Evolutionary conservation across 2,113 vertebrate species (phyloP).

Genomic region (Saguinus imperator): DNA sequence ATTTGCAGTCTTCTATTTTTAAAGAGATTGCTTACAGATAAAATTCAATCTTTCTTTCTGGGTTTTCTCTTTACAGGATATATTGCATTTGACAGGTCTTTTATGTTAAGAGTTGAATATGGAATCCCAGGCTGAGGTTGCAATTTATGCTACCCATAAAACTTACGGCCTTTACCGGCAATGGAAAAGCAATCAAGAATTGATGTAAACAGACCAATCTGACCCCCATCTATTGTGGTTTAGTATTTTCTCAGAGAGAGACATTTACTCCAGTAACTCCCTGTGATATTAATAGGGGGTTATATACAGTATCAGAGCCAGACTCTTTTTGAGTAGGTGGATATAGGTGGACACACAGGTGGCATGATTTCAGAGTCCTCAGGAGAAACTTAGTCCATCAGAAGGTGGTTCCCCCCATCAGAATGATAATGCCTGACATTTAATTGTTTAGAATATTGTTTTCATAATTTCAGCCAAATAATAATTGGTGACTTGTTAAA

Average conservation of each 20-base stretch:
- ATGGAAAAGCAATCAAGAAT: conserved; percentile 62
- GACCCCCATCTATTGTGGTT: conserved; percentile 67
- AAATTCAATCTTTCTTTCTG: conserved; percentile 59
- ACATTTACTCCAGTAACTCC: not conserved
- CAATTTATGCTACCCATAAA: conserved; percentile 65
- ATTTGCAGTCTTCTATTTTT: conserved; percentile 56
- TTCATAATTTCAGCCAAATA: conserved; percentile 21
- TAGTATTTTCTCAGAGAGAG: conserved; percentile 46
- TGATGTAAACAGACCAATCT: conserved; percentile 62
- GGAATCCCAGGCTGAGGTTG: conserved; percentile 26
- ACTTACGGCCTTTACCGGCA: conserved; percentile 49
- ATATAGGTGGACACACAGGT: not conserved
- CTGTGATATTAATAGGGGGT: conserved; percentile 35
- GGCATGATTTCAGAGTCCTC: not conserved
- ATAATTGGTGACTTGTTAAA: not conserved
- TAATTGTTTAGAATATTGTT: not conserved
- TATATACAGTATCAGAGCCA: not conserved
- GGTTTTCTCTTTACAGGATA: conserved; percentile 51
- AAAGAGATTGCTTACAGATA: conserved; percentile 62
- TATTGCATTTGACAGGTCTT: conserved; percentile 70
- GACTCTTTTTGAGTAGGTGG: not conserved
- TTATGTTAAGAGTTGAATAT: conserved; percentile 64
- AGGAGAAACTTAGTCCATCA: not conserved
- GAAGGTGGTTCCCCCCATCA: not conserved
- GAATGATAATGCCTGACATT: not conserved